Evolutionary conservation across 2,888 invertebrate species (phyloP).

Genomic region (Drosophila falleni): DNA sequence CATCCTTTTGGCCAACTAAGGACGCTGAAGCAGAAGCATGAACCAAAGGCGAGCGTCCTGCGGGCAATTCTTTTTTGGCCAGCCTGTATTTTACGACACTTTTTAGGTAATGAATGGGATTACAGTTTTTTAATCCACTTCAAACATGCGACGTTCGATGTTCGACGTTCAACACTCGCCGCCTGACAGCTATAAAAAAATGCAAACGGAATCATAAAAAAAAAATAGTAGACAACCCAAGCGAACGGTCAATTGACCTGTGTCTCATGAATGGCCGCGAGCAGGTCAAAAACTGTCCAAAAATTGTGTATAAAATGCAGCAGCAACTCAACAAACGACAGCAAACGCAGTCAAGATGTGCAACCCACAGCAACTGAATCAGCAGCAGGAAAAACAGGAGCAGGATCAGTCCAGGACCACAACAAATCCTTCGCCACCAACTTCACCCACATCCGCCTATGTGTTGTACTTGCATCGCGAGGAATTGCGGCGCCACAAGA

Average conservation of each 20-base stretch:
- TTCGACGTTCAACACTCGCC: background rate
- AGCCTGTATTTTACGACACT: conserved; percentile 57
- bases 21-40: conserved; percentile 3
- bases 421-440: conserved; percentile 10
- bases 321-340: conserved; percentile 15
- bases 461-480: conserved; percentile 64
- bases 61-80: background rate
- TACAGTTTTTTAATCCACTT: conserved; percentile 71
- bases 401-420: background rate
- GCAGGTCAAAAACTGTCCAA: conserved; percentile 54
- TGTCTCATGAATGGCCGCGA: conserved; percentile 64
- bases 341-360: conserved; percentile 67
- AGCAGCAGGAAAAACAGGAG: conserved; percentile 1
- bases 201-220: conserved; percentile 14
- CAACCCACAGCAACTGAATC: conserved; percentile 36
- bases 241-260: conserved; percentile 36
- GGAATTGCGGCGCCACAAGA: conserved; percentile 58
- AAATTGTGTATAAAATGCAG: conserved; percentile 50
- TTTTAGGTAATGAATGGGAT: conserved; percentile 81
- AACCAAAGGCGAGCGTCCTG: background rate
- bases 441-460: conserved; percentile 66
- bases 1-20: conserved; percentile 15
- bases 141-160: background rate
- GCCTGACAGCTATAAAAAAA: conserved; percentile 53
- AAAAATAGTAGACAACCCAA: background rate